Percentiles rank a stretch among this genome's conserved stretches.
phyloP scores from a whole-genome alignment of 1,140 invertebrate species.

The Centruroides vittatus region DNA sequence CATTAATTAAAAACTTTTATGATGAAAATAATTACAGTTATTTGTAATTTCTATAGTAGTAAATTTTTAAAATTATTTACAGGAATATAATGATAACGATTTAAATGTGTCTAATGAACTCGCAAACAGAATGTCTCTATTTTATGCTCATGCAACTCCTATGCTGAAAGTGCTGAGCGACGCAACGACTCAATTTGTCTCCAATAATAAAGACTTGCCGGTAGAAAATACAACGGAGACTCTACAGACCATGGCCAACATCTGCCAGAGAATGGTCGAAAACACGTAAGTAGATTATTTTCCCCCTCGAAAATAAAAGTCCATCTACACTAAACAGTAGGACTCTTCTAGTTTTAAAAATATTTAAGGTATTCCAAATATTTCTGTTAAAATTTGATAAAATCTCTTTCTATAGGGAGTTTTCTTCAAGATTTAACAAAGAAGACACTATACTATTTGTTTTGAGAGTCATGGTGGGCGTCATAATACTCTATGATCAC shows the following conservation, averaged over 20 bases:
- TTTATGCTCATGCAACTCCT: slow-evolving; percentile 85
- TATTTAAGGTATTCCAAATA: no score
- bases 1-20: no score
- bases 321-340: no score
- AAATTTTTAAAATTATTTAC: background rate
- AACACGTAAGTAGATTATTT: slow-evolving; percentile 58
- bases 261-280: slow-evolving; percentile 86
- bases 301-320: background rate
- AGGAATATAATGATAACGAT: slow-evolving; percentile 27
- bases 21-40: no score
- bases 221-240: slow-evolving; percentile 90
- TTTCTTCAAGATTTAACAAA: slow-evolving; percentile 68
- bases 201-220: slow-evolving; percentile 71
- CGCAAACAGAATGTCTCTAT: slow-evolving; percentile 86
- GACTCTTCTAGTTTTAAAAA: no score
- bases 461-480: slow-evolving; percentile 84
- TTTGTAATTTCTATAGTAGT: no score
- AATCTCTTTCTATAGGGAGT: slow-evolving; percentile 44
- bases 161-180: slow-evolving; percentile 86
- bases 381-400: no score
- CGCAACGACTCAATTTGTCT: slow-evolving; percentile 76
- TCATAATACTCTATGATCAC: slow-evolving; percentile 90
- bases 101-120: slow-evolving; percentile 47
- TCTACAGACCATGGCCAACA: slow-evolving; percentile 88
- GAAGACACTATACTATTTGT: slow-evolving; percentile 83